A percentile compares a stretch with the other conserved stretches of the same genome.
Evolutionary conservation across 1,140 invertebrate genomes (phyloP).

Genomic region (Catajapyx aquilonaris): DNA sequence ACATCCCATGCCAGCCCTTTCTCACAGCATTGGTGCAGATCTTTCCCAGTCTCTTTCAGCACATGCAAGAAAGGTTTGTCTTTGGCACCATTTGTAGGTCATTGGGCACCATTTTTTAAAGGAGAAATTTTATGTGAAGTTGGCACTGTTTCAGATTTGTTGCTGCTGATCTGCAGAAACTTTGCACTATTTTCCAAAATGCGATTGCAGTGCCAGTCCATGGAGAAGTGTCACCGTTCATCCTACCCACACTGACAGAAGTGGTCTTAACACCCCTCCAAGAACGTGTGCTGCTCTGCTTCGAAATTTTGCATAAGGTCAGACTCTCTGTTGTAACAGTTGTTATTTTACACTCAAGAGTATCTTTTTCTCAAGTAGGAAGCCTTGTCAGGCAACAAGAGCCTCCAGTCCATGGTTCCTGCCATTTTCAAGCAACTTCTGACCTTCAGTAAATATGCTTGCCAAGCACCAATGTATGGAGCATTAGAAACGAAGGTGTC

Average conservation of each 20-base stretch:
- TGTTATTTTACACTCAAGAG: too few relatives aligned
- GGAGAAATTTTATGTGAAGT: conserved; percentile 3
- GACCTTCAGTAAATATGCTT: conserved; percentile 47
- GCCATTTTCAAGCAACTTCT: conserved; percentile 60
- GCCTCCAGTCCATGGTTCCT: conserved; percentile 44
- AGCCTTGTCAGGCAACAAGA: conserved; percentile 38
- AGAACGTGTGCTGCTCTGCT: conserved; percentile 54
- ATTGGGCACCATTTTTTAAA: too few relatives aligned
- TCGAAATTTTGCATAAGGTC: conserved; percentile 57
- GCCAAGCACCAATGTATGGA: conserved; percentile 39
- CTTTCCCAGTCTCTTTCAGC: conserved; percentile 78
- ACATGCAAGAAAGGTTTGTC: conserved; percentile 39
- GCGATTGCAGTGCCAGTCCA: conserved; percentile 60
- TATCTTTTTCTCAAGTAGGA: conserved; percentile 32
- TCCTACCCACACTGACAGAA: conserved; percentile 47
- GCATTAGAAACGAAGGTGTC: conserved; percentile 30
- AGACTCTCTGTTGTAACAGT: too few relatives aligned
- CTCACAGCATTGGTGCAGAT: conserved; percentile 82
- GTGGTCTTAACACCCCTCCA: conserved; percentile 58
- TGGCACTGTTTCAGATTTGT: conserved; percentile 34
- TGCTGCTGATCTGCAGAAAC: conserved; percentile 48
- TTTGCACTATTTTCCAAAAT: conserved; percentile 55
- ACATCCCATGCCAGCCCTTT: conserved; percentile 77
- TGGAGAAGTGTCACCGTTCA: conserved; percentile 59
- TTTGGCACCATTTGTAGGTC: neutral